A percentile compares a stretch with the other conserved stretches of the same genome.
Conservation (phyloP, 2,113 vertebrate genomes). For the Nicator chloris region DNA sequence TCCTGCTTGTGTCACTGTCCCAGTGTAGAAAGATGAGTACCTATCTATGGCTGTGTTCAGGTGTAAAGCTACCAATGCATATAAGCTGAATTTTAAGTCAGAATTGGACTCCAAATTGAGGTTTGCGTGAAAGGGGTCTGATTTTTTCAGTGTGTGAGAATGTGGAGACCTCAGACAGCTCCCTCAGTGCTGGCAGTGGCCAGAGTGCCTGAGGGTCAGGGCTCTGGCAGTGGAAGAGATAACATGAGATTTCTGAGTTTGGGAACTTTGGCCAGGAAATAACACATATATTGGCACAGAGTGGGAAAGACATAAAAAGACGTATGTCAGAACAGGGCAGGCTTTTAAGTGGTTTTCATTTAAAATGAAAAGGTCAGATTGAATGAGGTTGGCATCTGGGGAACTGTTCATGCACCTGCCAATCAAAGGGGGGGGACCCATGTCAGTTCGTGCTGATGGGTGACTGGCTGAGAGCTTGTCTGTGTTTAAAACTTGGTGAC, state of each 20-base stretch:
- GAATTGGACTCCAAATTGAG: not conserved
- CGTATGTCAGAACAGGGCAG: not conserved
- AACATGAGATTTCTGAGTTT: not conserved
- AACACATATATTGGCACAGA: not conserved
- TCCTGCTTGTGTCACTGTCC: not conserved
- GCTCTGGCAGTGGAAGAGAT: not conserved
- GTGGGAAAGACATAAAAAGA: not conserved
- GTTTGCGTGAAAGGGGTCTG: not conserved
- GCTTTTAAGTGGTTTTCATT: constrained; percentile 45
- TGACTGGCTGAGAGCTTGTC: constrained; percentile 10
- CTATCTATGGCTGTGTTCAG: not conserved
- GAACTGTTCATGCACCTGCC: not conserved
- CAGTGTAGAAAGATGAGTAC: accelerated
- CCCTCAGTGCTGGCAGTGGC: not conserved
- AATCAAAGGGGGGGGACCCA: not conserved
- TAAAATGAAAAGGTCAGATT: constrained; percentile 51
- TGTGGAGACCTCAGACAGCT: not conserved
- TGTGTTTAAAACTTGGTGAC: not conserved
- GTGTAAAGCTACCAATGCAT: not conserved
- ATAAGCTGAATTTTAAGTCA: not conserved
- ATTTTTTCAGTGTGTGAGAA: not conserved
- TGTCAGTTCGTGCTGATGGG: not conserved
- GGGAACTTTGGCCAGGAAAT: not conserved
- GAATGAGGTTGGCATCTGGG: constrained; percentile 5
- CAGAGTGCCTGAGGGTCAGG: not conserved